Evolutionary conservation across 1,140 invertebrate genomes (phyloP).

Genomic region (Aphelinus atriplicis): DNA sequence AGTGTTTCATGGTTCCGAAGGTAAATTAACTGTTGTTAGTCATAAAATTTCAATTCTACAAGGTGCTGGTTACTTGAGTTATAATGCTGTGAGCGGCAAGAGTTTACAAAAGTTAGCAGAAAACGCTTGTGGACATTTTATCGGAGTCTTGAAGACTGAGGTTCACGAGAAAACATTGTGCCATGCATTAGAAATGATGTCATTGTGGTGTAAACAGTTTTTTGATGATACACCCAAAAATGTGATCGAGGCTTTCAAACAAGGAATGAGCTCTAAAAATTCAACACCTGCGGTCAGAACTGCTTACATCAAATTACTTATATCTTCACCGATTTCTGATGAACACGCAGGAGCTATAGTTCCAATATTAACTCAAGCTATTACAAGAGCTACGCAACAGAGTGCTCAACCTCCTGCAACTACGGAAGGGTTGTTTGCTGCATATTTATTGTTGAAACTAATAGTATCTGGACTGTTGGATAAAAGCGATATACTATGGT

Average conservation of each 20-base stretch:
- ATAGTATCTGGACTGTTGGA: constrained; percentile 65
- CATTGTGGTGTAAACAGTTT: constrained; percentile 81
- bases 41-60: constrained; percentile 90
- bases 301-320: constrained; percentile 70
- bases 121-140: constrained; percentile 74
- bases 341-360: constrained; percentile 50
- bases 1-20: constrained; percentile 89
- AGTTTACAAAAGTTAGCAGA: constrained; percentile 71
- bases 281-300: constrained; percentile 81
- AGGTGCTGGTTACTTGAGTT: constrained; percentile 84
- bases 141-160: constrained; percentile 86
- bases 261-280: constrained; percentile 81
- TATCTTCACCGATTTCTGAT: constrained; percentile 44
- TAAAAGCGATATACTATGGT: constrained; percentile 74
- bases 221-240: constrained; percentile 74
- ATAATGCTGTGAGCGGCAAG: constrained; percentile 73
- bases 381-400: constrained; percentile 58
- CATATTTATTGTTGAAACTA: constrained; percentile 78
- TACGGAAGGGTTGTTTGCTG: constrained; percentile 82
- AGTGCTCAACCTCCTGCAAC: constrained; percentile 71
- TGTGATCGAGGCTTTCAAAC: constrained; percentile 82
- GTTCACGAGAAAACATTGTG: constrained; percentile 92
- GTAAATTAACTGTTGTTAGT: constrained; percentile 88
- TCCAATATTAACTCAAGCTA: constrained; percentile 56
- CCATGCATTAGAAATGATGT: constrained; percentile 82